Conservation (phyloP, 2,113 vertebrate genomes). For the Rhinolophus ferrumequinum region DNA sequence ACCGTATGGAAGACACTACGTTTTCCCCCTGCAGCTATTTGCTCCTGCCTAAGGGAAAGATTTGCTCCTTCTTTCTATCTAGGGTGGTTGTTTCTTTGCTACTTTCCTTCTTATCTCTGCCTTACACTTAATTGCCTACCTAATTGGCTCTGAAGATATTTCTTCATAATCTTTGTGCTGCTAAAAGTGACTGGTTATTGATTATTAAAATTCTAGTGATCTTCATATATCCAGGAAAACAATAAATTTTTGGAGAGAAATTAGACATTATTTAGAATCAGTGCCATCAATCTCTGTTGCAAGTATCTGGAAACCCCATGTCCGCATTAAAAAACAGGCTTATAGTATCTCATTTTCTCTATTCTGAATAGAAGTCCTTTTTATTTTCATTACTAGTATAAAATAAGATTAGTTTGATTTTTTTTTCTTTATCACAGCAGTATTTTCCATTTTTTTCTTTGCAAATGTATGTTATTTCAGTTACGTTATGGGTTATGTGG, state of each 20-base stretch:
- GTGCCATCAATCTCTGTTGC: not conserved
- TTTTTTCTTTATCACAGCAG: not conserved
- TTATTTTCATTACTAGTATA: not conserved
- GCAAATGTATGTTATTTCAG: not conserved
- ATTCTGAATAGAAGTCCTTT: not conserved
- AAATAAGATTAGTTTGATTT: not conserved
- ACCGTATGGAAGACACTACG: not conserved
- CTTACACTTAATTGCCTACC: not conserved
- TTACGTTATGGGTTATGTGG: not conserved
- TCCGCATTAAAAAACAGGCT: not conserved
- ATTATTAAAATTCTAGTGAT: not conserved
- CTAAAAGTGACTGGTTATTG: not conserved
- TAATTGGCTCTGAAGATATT: not conserved
- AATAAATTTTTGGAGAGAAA: constrained; percentile 8
- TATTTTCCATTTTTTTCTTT: constrained; percentile 25
- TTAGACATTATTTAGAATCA: constrained; percentile 8
- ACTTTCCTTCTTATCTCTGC: not conserved
- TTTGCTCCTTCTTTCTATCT: not conserved
- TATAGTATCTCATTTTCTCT: not conserved
- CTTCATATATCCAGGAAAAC: not conserved
- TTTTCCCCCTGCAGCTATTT: not conserved
- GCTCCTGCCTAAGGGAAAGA: not conserved
- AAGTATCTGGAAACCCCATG: not conserved
- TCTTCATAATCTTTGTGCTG: constrained; percentile 8
- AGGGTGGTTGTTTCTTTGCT: not conserved